Evolutionary conservation across 2,888 invertebrate genomes (phyloP).

Genomic region (Macropis europaea): DNA sequence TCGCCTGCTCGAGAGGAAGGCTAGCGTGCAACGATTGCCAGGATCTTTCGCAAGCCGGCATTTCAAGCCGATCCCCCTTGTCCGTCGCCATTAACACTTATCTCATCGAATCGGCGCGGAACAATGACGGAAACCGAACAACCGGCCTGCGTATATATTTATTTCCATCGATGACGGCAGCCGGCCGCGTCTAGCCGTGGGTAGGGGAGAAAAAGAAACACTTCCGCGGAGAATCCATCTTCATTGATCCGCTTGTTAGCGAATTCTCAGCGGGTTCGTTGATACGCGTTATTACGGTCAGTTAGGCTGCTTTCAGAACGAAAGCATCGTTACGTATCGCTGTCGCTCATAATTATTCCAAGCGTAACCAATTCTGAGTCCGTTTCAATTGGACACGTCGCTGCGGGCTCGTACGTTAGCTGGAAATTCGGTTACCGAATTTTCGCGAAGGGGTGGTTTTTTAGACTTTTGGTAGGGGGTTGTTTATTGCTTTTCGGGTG

Average conservation of each 20-base stretch:
- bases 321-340: no score
- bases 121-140: slow-evolving; percentile 30
- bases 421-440: no score
- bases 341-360: no score
- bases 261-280: neutral
- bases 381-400: no score
- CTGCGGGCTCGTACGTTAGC: no score
- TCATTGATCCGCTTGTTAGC: slow-evolving; percentile 40
- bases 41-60: slow-evolving; percentile 33
- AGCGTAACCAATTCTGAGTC: no score
- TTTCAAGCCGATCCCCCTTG: slow-evolving; percentile 46
- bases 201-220: neutral
- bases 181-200: neutral
- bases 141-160: slow-evolving; percentile 5
- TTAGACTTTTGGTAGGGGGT: no score
- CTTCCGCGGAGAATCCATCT: slow-evolving; percentile 40
- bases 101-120: slow-evolving; percentile 51
- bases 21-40: neutral
- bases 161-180: slow-evolving; percentile 36
- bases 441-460: no score
- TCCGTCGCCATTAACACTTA: slow-evolving; percentile 40
- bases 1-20: neutral
- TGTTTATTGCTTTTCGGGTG: no score
- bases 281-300: no score
- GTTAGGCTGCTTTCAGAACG: no score